A percentile compares a stretch with the other conserved stretches of the same genome.
Conservation (phyloP, 1,140 invertebrate species). For the Eueides isabella region DNA sequence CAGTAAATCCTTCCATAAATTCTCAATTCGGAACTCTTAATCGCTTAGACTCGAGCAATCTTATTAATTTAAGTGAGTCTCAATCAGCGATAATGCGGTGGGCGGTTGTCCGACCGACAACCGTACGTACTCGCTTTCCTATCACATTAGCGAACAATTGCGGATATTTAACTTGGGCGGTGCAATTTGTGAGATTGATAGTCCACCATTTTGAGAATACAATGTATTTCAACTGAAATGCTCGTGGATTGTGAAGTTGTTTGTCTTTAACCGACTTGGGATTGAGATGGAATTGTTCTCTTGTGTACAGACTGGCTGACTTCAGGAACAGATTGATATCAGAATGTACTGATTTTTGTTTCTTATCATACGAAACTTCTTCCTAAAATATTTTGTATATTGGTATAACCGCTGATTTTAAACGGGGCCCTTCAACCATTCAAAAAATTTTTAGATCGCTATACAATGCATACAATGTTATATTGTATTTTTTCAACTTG, state of each 20-base stretch:
- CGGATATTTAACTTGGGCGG: slow-evolving; percentile 4
- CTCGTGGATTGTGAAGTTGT: not conserved
- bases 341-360: too few relatives aligned
- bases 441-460: too few relatives aligned
- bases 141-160: slow-evolving; percentile 13
- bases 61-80: slow-evolving; percentile 12
- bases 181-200: slow-evolving; percentile 13
- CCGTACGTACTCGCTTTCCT: slow-evolving; percentile 9
- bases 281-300: not conserved
- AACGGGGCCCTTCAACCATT: too few relatives aligned
- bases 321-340: too few relatives aligned
- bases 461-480: too few relatives aligned
- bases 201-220: not conserved
- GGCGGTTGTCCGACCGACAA: not conserved
- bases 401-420: too few relatives aligned
- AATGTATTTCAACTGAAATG: not conserved
- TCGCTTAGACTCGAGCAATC: not conserved
- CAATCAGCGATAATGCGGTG: slow-evolving; percentile 5
- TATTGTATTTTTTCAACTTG: too few relatives aligned
- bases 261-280: not conserved
- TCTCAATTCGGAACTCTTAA: slow-evolving; percentile 1
- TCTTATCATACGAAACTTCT: too few relatives aligned
- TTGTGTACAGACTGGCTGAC: too few relatives aligned
- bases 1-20: slow-evolving; percentile 6
- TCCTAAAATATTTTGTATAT: too few relatives aligned